Base-by-base conservation (phyloP, 2,113 vertebrate species). In the Eulemur rufifrons region DNA sequence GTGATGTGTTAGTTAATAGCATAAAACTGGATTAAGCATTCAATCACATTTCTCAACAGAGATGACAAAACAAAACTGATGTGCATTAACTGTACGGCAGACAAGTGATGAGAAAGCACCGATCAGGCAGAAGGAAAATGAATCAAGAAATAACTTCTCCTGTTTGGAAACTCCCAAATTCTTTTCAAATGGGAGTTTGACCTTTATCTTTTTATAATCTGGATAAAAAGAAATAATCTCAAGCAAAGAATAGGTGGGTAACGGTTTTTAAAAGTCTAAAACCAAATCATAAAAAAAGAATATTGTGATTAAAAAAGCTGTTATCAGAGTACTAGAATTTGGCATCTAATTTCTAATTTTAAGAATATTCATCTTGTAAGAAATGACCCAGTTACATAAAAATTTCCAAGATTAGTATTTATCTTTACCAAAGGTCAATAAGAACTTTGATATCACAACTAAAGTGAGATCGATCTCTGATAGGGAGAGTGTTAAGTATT, bases 11-110 rank as follows among this genome's bases (percentile, higher is more conserved):
- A 96, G 89, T 84, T 68, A 94, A 96, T 91, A 94, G 78, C 86
- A 91, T 95, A 91, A 96, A 97, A 93, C 68, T 92, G 78, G 64
- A 89, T 93, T 96, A 91, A 95, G 97, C 82, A 56, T 68, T 97
- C 95, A 83, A 84, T 94, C 93, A 95, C 93, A 95, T 86, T 96
- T 95, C 94, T 97, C 91, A 94, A 68, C 73, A 83, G 86, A 96
- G 86, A 74, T 89, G 96, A 91, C 86, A 94, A 97, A 97, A 96
- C 73, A 96, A 76, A 91, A 80, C 71, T 91, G 82, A 96, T 86
- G 73, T 71, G 37, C 50, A 87, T 92, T 96, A 94, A 96, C 34
- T 89, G 77, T 85, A 88, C 50, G 71, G 85, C 66, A 92, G 93
- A 82, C 82, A 93, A 94, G 78, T 69, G 86, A 96, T 34, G 61